Conservation (phyloP, 2,797 vertebrate genomes). For the Enteromius anoplus region DNA sequence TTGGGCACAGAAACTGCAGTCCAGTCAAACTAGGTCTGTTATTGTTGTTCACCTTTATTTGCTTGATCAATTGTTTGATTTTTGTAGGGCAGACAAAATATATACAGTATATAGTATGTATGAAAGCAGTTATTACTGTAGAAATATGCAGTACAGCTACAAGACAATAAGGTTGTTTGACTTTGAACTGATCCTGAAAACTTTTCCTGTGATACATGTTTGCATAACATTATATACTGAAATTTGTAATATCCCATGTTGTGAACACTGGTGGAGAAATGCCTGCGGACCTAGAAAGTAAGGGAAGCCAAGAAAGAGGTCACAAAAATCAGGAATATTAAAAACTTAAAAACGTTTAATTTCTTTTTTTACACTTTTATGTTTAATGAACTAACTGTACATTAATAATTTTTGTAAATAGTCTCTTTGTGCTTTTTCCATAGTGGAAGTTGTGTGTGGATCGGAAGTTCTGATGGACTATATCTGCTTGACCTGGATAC, state of each 20-base stretch:
- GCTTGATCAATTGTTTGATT: neutral
- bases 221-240: neutral
- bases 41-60: neutral
- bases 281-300: neutral
- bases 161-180: slow-evolving; percentile 50
- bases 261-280: neutral
- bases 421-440: slow-evolving; percentile 28
- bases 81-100: neutral
- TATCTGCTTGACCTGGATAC: slow-evolving; percentile 82
- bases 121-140: neutral
- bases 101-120: neutral
- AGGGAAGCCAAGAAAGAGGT: neutral
- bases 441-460: slow-evolving; percentile 76
- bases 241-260: slow-evolving; percentile 3
- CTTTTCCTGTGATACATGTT: neutral
- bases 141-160: slow-evolving; percentile 37
- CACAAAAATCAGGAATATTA: neutral
- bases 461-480: slow-evolving; percentile 85
- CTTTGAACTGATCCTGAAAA: neutral
- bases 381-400: neutral
- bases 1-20: slow-evolving; percentile 54
- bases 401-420: slow-evolving; percentile 20
- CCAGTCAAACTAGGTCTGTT: slow-evolving; percentile 7
- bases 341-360: neutral
- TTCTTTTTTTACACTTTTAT: slow-evolving; percentile 1